Conservation (phyloP, 1,140 invertebrate species). For the Sminthurides bifidus region DNA sequence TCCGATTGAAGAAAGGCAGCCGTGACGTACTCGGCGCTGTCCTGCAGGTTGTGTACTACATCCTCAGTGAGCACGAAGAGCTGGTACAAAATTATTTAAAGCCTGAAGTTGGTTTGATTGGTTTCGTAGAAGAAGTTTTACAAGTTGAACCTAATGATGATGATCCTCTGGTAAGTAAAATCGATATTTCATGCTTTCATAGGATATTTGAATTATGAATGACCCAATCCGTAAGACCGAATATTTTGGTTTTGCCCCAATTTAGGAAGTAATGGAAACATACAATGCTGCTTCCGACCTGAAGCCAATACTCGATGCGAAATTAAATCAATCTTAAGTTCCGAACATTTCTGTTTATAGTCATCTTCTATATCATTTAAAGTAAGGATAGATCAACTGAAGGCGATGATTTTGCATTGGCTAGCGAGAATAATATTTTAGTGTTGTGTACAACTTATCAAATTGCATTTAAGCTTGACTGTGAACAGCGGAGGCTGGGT, state of each 20-base stretch:
- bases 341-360: not conserved
- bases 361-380: not conserved
- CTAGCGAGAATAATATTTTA: too few relatives aligned
- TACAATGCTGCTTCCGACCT: slow-evolving; percentile 4
- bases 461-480: too few relatives aligned
- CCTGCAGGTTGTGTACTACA: slow-evolving; percentile 1
- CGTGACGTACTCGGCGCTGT: not conserved
- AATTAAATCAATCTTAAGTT: too few relatives aligned
- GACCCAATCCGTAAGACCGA: too few relatives aligned
- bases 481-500: too few relatives aligned
- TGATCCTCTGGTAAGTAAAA: not conserved
- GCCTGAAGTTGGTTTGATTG: not conserved
- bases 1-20: not conserved
- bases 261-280: slow-evolving; percentile 2
- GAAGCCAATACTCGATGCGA: not conserved
- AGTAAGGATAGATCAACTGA: not conserved
- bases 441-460: too few relatives aligned
- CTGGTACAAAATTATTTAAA: not conserved
- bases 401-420: too few relatives aligned
- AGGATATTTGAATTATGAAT: not conserved
- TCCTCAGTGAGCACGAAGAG: not conserved
- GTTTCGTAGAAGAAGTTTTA: slow-evolving; percentile 4
- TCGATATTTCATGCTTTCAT: not conserved
- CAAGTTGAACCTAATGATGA: not conserved
- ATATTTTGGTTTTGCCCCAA: too few relatives aligned